Evolutionary conservation across 2,797 vertebrate genomes (phyloP).

Genomic region (Pagetopsis macropterus): DNA sequence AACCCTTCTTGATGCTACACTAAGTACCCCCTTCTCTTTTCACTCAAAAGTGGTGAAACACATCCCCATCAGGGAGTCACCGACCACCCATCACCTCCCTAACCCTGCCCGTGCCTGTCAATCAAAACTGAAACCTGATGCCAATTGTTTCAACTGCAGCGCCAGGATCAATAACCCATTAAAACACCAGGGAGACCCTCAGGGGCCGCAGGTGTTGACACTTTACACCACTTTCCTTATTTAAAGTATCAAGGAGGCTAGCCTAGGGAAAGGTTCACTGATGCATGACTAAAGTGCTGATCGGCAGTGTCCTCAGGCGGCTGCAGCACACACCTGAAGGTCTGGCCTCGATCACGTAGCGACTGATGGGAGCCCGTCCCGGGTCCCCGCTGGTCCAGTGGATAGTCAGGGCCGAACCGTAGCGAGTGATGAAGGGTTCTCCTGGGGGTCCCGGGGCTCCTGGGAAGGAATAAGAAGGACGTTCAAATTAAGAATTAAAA

Average conservation of each 20-base stretch:
- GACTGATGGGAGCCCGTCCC: slow-evolving; percentile 92
- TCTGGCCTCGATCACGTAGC: slow-evolving; percentile 95
- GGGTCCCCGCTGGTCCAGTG: slow-evolving; percentile 96
- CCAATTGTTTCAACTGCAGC: slow-evolving; percentile 49
- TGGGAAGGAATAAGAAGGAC: slow-evolving; percentile 48
- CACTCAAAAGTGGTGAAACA: slow-evolving; percentile 24
- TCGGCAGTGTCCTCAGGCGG: background rate
- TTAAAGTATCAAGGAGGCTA: slow-evolving; percentile 13
- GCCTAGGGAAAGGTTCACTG: slow-evolving; percentile 1
- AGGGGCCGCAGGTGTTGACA: slow-evolving; percentile 61
- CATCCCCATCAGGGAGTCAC: slow-evolving; percentile 29
- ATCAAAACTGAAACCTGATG: slow-evolving; percentile 66
- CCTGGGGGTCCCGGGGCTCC: slow-evolving; percentile 95
- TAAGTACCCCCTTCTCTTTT: slow-evolving; percentile 10
- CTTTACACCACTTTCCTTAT: slow-evolving; percentile 47
- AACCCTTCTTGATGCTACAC: slow-evolving; percentile 23
- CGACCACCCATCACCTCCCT: slow-evolving; percentile 45
- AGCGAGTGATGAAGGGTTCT: slow-evolving; percentile 93
- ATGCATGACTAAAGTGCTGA: background rate
- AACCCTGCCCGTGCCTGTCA: slow-evolving; percentile 53
- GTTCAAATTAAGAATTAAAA: background rate
- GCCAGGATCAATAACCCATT: slow-evolving; percentile 71
- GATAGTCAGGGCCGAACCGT: slow-evolving; percentile 93
- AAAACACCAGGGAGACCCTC: slow-evolving; percentile 48
- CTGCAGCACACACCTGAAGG: slow-evolving; percentile 88